phyloP scores from a whole-genome alignment of 2,888 invertebrate genomes.

The Cactoblastis cactorum region DNA sequence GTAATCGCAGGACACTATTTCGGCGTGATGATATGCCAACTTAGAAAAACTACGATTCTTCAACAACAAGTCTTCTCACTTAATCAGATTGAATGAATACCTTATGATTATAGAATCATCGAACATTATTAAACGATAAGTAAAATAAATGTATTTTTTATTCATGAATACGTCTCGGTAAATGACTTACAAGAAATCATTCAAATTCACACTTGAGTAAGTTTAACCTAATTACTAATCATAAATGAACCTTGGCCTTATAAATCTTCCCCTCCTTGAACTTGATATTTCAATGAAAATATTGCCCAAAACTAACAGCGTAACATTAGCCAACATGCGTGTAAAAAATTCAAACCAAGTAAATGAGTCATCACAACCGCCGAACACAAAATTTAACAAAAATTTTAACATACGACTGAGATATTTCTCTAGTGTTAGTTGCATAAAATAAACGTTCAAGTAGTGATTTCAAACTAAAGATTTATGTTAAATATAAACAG shows the following conservation, averaged over 20 bases:
- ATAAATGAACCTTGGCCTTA: conserved; percentile 28
- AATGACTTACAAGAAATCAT: no score
- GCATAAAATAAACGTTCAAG: neutral
- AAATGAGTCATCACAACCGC: neutral
- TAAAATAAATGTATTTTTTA: no score
- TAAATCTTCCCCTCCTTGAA: conserved; percentile 24
- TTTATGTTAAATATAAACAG: neutral
- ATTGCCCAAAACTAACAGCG: neutral
- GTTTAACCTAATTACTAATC: neutral
- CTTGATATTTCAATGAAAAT: conserved; percentile 1
- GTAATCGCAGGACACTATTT: conserved; percentile 72
- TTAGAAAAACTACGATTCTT: neutral
- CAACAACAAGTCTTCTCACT: neutral
- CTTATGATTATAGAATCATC: neutral
- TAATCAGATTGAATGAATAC: neutral
- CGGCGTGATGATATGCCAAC: conserved; percentile 58
- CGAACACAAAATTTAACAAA: neutral
- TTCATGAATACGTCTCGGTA: neutral
- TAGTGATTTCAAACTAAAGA: neutral
- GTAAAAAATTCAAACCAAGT: conserved; percentile 8
- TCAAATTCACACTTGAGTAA: neutral
- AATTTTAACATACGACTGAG: neutral
- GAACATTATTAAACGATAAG: no score
- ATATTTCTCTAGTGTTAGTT: neutral
- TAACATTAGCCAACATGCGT: conserved; percentile 5